Percentiles rank a stretch among this genome's conserved stretches.
These are phyloP conservation scores for Andrena dorsata DNA, from an alignment of 2,888 invertebrate genomes.

Conservation along the genomic window DNA sequence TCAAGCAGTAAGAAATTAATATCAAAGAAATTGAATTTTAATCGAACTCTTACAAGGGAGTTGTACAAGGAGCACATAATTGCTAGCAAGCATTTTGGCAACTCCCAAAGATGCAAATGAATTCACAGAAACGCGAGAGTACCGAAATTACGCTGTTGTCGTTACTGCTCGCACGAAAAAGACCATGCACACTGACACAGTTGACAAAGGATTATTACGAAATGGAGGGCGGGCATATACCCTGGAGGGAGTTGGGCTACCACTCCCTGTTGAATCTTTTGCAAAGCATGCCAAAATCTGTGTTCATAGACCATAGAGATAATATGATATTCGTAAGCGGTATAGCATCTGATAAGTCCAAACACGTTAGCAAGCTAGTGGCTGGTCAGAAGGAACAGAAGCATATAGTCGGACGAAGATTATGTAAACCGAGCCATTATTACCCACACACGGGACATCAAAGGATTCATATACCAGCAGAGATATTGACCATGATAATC, in stretches of 20 bases:
- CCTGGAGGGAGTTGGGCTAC: slow-evolving; percentile 70
- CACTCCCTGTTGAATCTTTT: slow-evolving; percentile 67
- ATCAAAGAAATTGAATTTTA: not conserved
- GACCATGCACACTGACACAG: not conserved
- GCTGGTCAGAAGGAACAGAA: slow-evolving; percentile 64
- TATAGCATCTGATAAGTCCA: slow-evolving; percentile 68
- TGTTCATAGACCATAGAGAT: slow-evolving; percentile 35
- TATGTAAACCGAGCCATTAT: slow-evolving; percentile 44
- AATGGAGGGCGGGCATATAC: slow-evolving; percentile 69
- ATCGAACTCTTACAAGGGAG: not conserved
- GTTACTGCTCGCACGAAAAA: slow-evolving; percentile 65
- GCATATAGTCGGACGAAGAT: not conserved
- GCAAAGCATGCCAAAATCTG: slow-evolving; percentile 57
- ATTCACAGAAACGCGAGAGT: slow-evolving; percentile 48
- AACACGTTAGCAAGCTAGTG: slow-evolving; percentile 76
- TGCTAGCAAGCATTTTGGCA: not conserved
- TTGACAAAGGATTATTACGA: slow-evolving; percentile 65
- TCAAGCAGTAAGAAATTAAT: not conserved
- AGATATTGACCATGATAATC: slow-evolving; percentile 49
- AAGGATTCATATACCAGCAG: slow-evolving; percentile 49
- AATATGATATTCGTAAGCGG: slow-evolving; percentile 53
- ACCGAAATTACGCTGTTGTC: slow-evolving; percentile 65
- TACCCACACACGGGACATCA: slow-evolving; percentile 27
- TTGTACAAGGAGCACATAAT: not conserved
- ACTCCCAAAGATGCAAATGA: slow-evolving; percentile 28